phyloP scores from a whole-genome alignment of 2,113 vertebrate species.

The Tragelaphus scriptus region DNA sequence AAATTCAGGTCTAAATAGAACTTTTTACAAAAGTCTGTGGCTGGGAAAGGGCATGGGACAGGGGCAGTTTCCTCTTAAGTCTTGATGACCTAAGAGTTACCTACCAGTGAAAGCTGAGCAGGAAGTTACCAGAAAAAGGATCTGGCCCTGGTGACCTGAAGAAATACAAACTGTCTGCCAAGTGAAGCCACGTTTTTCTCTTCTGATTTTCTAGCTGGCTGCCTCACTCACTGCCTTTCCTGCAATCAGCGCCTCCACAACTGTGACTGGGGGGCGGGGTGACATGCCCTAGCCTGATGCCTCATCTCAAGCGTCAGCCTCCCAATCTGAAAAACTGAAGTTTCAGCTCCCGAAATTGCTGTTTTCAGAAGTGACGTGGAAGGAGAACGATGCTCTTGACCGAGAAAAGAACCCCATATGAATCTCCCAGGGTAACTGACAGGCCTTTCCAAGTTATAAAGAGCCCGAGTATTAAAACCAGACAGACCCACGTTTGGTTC shows the following conservation, averaged over 20 bases:
- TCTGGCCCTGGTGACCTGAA: neutral
- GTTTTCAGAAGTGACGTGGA: conserved; percentile 58
- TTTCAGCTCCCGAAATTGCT: conserved; percentile 61
- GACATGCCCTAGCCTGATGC: neutral
- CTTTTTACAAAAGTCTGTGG: neutral
- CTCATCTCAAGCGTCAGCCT: conserved; percentile 29
- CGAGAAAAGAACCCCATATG: conserved; percentile 22
- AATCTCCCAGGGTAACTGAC: neutral
- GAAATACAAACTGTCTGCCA: conserved; percentile 17
- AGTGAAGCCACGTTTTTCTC: neutral
- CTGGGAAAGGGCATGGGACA: fast-evolving
- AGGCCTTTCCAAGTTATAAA: neutral
- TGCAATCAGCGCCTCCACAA: neutral
- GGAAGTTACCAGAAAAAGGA: neutral
- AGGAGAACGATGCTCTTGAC: conserved; percentile 16
- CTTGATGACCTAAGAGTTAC: neutral
- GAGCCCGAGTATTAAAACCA: neutral
- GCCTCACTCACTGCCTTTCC: neutral
- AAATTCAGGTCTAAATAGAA: neutral
- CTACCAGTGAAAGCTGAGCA: neutral
- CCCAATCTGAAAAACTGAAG: conserved; percentile 56
- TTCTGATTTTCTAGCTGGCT: conserved; percentile 50
- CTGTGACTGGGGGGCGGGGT: neutral
- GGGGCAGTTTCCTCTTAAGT: neutral
- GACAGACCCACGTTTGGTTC: neutral